Evolutionary conservation across 2,888 invertebrate genomes (phyloP), one percentile per base, ranked within the genome.

Genomic region (Pheosia tremula): DNA sequence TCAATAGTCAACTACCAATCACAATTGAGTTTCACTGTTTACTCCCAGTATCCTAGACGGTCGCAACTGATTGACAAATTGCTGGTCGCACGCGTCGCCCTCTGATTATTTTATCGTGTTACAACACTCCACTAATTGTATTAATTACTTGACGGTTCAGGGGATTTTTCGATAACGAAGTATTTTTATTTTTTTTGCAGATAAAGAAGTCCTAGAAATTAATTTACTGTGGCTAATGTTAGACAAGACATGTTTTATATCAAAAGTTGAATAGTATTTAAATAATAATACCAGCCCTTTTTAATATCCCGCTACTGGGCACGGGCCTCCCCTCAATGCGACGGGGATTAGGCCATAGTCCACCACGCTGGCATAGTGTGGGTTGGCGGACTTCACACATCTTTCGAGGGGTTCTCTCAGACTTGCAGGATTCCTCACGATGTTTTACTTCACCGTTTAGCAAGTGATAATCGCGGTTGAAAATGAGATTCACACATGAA

Each of bases 51-150:
- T 57, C 72, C 43, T 59, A 60, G 63, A 63, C 62, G 62, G 66
- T 68, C 54, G 71, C 66, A 76, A 76, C 71, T 74, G 72, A 74
- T 74, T 74, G 72, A 74, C 67, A 74, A 74, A 71, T 66, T 66
- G 62, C 61, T 62, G 62, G 38, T 39, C 58, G 58, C 74, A 64
- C 62, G 65, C 68, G 62, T 62, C 53, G 52, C 57, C 55, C 60
- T 24, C 57, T 63, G 66, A 76, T 74, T 68, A 76, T 76, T 74
- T 76, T 71, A 74, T 74, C 74, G 54, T 57, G 69, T 74, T 76
- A 74, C 68, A 67, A 38, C 65, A 65, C 69, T 63, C 62, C 59
- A 37, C 57, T 76, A 74, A 76, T 76, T 76, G 66, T 66, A 68
- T 69, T 71, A 71, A 76, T 76, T 74, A 67, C 47, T 59, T 58